Evolutionary conservation across 2,113 vertebrate species (phyloP).

Genomic region (Strix aluco): DNA sequence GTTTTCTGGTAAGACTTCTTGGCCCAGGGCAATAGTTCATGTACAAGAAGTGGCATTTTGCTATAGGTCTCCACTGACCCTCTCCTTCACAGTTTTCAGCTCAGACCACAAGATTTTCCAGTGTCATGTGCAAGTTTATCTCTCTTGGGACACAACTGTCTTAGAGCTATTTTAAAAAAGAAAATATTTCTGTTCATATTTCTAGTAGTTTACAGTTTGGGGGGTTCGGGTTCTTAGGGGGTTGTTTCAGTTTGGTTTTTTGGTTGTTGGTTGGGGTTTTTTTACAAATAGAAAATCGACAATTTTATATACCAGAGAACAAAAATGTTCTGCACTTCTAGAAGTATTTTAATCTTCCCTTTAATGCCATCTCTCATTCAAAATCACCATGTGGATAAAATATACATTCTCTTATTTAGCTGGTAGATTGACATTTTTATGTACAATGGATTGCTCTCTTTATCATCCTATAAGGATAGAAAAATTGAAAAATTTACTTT

Average conservation of each 20-base stretch:
- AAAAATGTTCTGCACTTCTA: neutral
- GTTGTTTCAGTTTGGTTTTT: neutral
- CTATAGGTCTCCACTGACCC: neutral
- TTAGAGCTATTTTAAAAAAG: neutral
- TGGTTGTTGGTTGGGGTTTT: neutral
- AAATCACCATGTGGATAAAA: neutral
- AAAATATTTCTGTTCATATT: neutral
- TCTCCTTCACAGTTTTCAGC: neutral
- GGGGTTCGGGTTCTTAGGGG: too few species aligned
- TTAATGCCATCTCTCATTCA: neutral
- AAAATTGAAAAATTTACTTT: neutral
- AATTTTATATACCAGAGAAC: neutral
- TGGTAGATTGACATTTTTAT: neutral
- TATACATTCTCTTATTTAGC: neutral
- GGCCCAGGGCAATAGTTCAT: neutral
- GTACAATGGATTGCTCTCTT: neutral
- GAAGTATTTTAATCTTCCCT: neutral
- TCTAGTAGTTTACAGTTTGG: neutral
- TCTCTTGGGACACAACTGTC: neutral
- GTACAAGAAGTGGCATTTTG: neutral
- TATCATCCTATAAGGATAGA: neutral
- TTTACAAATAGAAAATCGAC: neutral
- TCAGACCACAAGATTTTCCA: neutral
- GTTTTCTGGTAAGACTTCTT: neutral
- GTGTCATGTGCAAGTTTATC: neutral